These are phyloP conservation scores for Petrocephalus microphthalmus DNA, from an alignment of 2,113 vertebrate genomes.

Conservation along the genomic window DNA sequence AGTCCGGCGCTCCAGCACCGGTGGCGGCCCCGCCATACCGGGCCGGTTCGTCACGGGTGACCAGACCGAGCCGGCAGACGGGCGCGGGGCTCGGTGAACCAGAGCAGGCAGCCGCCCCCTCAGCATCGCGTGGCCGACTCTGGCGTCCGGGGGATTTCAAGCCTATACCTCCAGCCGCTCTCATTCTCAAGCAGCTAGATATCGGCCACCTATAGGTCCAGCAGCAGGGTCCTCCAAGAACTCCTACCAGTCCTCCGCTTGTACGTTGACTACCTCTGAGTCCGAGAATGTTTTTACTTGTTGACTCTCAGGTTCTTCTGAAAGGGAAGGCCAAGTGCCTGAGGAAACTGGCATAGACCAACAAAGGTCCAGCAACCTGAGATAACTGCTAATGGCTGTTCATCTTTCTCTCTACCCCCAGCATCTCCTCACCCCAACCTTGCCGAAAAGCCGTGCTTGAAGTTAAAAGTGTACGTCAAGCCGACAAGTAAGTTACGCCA, in stretches of 20 bases:
- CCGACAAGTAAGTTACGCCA: conserved; percentile 67
- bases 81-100: neutral
- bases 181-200: neutral
- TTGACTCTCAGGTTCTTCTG: neutral
- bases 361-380: neutral
- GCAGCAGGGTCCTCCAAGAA: neutral
- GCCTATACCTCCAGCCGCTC: neutral
- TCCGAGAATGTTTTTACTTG: neutral
- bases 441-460: conserved; percentile 80
- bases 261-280: neutral
- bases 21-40: neutral
- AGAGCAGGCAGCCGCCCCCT: neutral
- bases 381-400: neutral
- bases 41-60: neutral
- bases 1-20: neutral
- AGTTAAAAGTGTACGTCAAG: conserved; percentile 84
- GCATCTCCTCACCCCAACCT: conserved; percentile 76
- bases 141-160: neutral
- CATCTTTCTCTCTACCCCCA: conserved; percentile 42
- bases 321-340: neutral
- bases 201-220: neutral
- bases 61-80: neutral
- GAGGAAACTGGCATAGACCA: neutral
- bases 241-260: neutral
- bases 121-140: neutral